Conservation (phyloP, 2,797 vertebrate genomes). For the Leptatherina wallacei region DNA sequence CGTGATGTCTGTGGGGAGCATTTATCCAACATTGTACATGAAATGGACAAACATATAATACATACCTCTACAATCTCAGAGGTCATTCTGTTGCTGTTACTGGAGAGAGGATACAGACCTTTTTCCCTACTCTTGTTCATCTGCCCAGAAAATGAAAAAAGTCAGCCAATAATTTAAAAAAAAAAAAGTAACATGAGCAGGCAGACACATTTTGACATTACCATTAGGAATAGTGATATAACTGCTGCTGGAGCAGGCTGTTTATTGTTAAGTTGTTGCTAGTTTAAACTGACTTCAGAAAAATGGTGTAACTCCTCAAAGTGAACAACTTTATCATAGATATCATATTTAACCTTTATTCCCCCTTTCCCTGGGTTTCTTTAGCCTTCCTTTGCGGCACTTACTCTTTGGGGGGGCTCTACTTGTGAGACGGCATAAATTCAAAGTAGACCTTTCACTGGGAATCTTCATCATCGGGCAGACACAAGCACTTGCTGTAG, state of each 20-base stretch:
- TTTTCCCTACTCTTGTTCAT: background rate
- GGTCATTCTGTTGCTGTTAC: too few relatives aligned
- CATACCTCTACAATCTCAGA: background rate
- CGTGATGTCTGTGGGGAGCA: too few relatives aligned
- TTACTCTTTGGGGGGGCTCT: background rate
- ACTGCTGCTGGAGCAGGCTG: background rate
- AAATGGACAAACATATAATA: background rate
- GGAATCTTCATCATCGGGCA: conserved; percentile 7
- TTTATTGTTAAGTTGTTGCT: background rate
- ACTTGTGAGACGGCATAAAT: conserved; percentile 7
- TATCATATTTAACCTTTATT: conserved; percentile 1
- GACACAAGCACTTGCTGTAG: conserved; percentile 12
- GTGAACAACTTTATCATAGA: background rate
- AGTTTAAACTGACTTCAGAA: background rate
- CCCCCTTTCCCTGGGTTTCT: background rate
- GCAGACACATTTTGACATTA: background rate
- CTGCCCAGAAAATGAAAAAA: background rate
- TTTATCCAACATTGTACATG: too few relatives aligned
- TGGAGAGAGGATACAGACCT: too few relatives aligned
- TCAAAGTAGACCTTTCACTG: conserved; percentile 15
- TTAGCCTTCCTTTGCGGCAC: background rate
- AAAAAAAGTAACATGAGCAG: background rate
- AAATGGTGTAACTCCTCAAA: background rate
- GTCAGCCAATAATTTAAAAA: background rate
- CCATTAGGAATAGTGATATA: background rate